phyloP scores from a whole-genome alignment of 2,113 vertebrate species.

The Hucho hucho region DNA sequence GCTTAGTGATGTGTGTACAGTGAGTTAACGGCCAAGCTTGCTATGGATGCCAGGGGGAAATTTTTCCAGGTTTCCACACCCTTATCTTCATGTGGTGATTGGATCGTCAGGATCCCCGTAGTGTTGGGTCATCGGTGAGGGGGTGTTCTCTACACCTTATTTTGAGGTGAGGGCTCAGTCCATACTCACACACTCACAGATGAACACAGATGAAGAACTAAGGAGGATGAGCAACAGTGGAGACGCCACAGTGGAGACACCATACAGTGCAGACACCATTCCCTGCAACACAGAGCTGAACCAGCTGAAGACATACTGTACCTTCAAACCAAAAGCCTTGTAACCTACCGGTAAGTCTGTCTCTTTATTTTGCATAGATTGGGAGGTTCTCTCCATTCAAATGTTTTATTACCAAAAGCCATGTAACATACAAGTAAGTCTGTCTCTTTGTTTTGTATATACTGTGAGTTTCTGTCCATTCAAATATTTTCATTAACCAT shows the following conservation, averaged over 20 bases:
- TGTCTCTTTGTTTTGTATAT: not conserved
- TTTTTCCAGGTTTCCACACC: not conserved
- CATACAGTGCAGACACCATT: not conserved
- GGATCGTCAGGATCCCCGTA: not conserved
- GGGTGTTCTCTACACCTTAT: not conserved
- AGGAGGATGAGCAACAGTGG: not conserved
- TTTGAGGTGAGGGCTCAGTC: not conserved
- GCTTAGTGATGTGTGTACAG: not conserved
- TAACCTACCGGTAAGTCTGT: not conserved
- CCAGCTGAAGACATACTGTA: not conserved
- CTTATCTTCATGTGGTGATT: not conserved
- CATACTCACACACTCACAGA: not conserved
- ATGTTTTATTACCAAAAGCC: not conserved
- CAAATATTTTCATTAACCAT: not conserved
- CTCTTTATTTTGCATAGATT: not conserved
- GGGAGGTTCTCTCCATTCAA: not conserved
- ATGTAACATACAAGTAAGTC: not conserved
- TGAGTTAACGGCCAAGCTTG: not conserved
- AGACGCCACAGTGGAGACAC: not conserved
- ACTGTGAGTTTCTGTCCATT: not conserved
- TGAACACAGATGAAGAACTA: not conserved
- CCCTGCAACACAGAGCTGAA: not conserved
- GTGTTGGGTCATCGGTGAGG: not conserved
- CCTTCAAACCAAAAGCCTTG: not conserved
- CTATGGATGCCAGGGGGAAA: not conserved